Evolutionary conservation across 2,797 vertebrate species (phyloP).

Genomic region (Valencia hispanica): DNA sequence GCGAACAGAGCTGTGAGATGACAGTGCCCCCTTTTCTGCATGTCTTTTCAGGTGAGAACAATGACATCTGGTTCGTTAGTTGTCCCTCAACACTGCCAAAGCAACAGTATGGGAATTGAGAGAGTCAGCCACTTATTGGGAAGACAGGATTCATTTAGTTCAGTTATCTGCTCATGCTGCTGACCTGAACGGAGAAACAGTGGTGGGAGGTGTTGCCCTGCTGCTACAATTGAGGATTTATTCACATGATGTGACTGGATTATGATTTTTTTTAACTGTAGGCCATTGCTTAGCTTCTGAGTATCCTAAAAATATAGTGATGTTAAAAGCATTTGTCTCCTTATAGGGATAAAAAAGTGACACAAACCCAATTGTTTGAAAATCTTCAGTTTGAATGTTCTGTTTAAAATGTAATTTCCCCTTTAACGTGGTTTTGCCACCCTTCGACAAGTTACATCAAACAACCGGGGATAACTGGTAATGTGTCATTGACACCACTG

Average conservation of each 20-base stretch:
- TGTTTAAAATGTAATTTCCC: no score
- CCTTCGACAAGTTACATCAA: no score
- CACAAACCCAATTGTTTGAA: not conserved
- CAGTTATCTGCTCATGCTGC: conserved; percentile 52
- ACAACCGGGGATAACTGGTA: no score
- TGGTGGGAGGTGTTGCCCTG: conserved; percentile 11
- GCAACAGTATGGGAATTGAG: conserved; percentile 42
- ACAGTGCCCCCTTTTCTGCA: conserved; percentile 22
- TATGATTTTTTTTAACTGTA: not conserved
- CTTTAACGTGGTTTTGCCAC: no score
- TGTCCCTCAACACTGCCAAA: conserved; percentile 62
- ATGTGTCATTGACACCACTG: not conserved
- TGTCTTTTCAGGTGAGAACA: conserved; percentile 45
- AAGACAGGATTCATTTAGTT: conserved; percentile 66
- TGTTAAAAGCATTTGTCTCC: not conserved
- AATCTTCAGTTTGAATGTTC: no score
- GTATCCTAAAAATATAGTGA: not conserved
- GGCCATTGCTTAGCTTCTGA: not conserved
- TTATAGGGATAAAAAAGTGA: not conserved
- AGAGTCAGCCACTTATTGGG: conserved; percentile 54
- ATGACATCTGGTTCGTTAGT: conserved; percentile 54
- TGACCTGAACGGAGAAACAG: conserved; percentile 39
- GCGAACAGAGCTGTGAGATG: conserved; percentile 59
- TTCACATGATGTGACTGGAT: conserved; percentile 1
- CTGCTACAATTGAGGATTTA: not conserved